Conservation (phyloP, 1,140 invertebrate genomes). For the Hylaeus volcanicus region DNA sequence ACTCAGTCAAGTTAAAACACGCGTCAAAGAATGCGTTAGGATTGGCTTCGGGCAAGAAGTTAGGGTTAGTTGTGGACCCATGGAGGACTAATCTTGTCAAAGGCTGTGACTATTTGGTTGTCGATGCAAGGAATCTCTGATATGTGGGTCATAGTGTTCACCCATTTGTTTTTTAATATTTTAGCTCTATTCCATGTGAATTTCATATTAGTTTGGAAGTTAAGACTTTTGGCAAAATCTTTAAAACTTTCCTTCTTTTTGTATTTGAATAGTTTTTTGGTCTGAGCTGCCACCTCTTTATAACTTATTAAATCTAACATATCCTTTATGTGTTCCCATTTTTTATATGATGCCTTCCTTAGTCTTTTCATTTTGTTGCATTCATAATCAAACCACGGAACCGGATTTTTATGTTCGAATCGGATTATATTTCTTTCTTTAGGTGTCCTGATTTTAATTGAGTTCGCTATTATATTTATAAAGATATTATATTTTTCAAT, state of each 20-base stretch:
- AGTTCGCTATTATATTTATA: neutral
- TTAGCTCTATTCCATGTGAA: slow-evolving; percentile 10
- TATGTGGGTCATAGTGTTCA: neutral
- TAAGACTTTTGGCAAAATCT: neutral
- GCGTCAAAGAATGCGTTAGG: neutral
- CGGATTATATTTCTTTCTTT: neutral
- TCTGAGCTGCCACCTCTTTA: neutral
- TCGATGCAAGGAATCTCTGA: neutral
- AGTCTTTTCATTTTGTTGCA: neutral
- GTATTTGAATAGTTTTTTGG: neutral
- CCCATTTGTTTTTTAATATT: slow-evolving; percentile 24
- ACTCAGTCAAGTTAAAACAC: neutral
- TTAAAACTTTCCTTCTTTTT: neutral
- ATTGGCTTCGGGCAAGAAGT: neutral
- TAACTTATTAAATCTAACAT: neutral
- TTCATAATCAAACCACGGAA: neutral
- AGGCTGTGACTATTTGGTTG: neutral
- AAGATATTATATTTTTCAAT: neutral
- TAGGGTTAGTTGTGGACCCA: neutral
- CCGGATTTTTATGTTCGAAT: neutral
- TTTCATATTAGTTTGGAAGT: slow-evolving; percentile 9
- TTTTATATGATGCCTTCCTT: neutral
- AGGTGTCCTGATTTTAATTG: neutral
- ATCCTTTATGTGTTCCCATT: neutral
- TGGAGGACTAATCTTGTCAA: slow-evolving; percentile 1